A percentile compares a stretch with the other conserved stretches of the same genome.
phyloP scores from a whole-genome alignment of 2,888 invertebrate species.

The Drosophila sordidula region DNA sequence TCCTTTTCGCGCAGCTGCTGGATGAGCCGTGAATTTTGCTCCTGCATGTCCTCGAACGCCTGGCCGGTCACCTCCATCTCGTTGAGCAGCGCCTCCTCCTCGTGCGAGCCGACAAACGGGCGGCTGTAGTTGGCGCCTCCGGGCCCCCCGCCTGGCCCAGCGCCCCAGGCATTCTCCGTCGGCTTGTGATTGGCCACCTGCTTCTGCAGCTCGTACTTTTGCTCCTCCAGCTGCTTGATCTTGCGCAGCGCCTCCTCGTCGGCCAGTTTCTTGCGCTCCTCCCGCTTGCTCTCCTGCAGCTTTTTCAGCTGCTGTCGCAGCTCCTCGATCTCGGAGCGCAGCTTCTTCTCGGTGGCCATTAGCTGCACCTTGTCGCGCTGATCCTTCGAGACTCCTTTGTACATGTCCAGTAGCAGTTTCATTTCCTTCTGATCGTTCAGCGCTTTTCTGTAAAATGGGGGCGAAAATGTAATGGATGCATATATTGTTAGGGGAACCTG shows the following conservation, averaged over 20 bases:
- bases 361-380: conserved; percentile 97
- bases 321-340: conserved; percentile 95
- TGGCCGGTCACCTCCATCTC: conserved; percentile 99
- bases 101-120: conserved; percentile 91
- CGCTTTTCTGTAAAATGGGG: conserved; percentile 89
- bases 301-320: conserved; percentile 93
- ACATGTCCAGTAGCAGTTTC: conserved; percentile 97
- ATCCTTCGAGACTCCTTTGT: conserved; percentile 98
- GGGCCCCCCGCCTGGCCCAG: conserved; percentile 60
- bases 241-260: conserved; percentile 98
- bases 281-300: conserved; percentile 95
- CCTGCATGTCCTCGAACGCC: conserved; percentile 99
- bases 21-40: conserved; percentile 97
- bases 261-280: conserved; percentile 94
- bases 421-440: conserved; percentile 97
- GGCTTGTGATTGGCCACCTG: conserved; percentile 94
- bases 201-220: conserved; percentile 95
- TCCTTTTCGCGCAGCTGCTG: conserved; percentile 98
- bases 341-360: conserved; percentile 97
- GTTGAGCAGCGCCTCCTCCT: conserved; percentile 97
- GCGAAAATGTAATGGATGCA: too few relatives aligned
- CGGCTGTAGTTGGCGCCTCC: conserved; percentile 86
- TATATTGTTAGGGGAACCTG: background rate
- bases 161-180: conserved; percentile 84
- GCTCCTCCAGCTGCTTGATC: conserved; percentile 97